phyloP scores from a whole-genome alignment of 2,888 invertebrate species.

The Hoplodrina blanda region DNA sequence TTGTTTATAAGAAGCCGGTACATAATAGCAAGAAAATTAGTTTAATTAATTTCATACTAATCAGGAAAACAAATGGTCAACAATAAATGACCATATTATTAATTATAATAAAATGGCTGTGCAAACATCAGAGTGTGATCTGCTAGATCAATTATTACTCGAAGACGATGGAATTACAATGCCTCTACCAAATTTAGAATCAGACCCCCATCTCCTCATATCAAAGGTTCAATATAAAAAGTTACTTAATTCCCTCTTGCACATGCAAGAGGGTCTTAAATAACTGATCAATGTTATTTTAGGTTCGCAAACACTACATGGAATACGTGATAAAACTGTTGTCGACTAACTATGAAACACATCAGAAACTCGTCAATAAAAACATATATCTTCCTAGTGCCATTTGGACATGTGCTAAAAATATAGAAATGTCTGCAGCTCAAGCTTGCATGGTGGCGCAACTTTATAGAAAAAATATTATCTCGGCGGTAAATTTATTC shows the following conservation, averaged over 20 bases:
- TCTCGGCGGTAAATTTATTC: constrained; percentile 74
- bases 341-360: constrained; percentile 83
- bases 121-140: constrained; percentile 66
- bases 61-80: constrained; percentile 4
- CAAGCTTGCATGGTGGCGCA: constrained; percentile 85
- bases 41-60: neutral
- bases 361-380: constrained; percentile 81
- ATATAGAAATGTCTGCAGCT: constrained; percentile 84
- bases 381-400: constrained; percentile 86
- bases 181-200: constrained; percentile 82
- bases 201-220: constrained; percentile 84
- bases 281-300: constrained; percentile 42
- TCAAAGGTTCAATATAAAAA: constrained; percentile 75
- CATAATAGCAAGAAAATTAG: neutral
- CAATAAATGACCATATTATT: neutral
- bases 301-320: constrained; percentile 89
- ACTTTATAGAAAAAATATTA: constrained; percentile 83
- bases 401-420: constrained; percentile 87
- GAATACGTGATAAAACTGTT: constrained; percentile 83
- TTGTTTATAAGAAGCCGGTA: constrained; percentile 22
- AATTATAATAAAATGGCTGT: constrained; percentile 40
- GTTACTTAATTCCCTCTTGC: neutral
- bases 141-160: constrained; percentile 75
- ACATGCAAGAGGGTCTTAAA: neutral
- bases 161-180: constrained; percentile 80